phyloP scores from a whole-genome alignment of 2,797 vertebrate species.

The Urocyon cinereoargenteus region DNA sequence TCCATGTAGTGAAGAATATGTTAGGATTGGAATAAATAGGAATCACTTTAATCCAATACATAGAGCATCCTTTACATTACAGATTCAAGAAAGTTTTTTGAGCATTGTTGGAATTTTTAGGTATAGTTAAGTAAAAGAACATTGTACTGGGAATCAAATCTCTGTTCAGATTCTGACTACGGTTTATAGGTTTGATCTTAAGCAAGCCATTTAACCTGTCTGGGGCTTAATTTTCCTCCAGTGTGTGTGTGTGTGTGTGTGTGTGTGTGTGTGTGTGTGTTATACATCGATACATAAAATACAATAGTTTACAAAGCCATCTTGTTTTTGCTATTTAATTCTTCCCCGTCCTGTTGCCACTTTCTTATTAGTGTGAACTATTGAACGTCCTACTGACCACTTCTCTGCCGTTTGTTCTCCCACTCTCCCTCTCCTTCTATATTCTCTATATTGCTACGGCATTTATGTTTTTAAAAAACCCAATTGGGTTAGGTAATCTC shows the following conservation, averaged over 20 bases:
- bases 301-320: neutral
- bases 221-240: slow-evolving; percentile 20
- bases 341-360: neutral
- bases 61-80: slow-evolving; percentile 13
- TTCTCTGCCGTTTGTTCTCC: neutral
- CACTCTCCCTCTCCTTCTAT: neutral
- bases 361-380: neutral
- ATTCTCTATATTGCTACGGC: neutral
- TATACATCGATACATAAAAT: neutral
- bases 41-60: slow-evolving; percentile 9
- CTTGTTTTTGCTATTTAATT: neutral
- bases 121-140: neutral
- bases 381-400: neutral
- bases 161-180: slow-evolving; percentile 29
- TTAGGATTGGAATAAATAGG: slow-evolving; percentile 19
- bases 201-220: neutral
- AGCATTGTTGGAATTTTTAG: slow-evolving; percentile 9
- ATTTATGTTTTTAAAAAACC: neutral
- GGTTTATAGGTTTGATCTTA: neutral
- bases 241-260: neutral
- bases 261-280: neutral
- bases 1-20: neutral
- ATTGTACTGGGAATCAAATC: neutral
- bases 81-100: slow-evolving; percentile 27
- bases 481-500: neutral